A percentile compares a stretch with the other conserved stretches of the same genome.
phyloP scores from a whole-genome alignment of 2,888 invertebrate species.

The Sarcophaga rosellei region DNA sequence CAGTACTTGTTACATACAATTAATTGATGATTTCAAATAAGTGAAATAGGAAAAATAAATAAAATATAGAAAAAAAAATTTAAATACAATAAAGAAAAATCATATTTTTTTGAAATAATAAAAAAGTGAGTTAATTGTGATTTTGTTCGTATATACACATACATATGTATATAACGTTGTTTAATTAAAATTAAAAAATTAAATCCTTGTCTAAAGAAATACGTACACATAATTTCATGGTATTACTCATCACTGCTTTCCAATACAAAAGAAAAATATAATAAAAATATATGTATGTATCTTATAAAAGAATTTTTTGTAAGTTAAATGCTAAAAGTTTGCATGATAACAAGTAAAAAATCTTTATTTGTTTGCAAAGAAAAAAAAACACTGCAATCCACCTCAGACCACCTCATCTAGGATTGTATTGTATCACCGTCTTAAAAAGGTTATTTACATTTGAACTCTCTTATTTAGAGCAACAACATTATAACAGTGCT shows the following conservation, averaged over 20 bases:
- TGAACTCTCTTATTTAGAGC: slow-evolving; percentile 45
- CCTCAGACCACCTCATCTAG: too few relatives aligned
- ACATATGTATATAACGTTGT: too few relatives aligned
- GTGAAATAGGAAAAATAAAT: slow-evolving; percentile 14
- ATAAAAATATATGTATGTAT: too few relatives aligned
- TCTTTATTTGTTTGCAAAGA: slow-evolving; percentile 1
- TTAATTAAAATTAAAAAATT: too few relatives aligned
- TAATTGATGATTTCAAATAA: slow-evolving; percentile 28
- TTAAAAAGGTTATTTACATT: slow-evolving; percentile 65
- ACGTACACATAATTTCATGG: too few relatives aligned
- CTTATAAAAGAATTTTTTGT: too few relatives aligned
- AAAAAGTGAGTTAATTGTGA: background rate
- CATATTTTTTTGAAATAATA: background rate
- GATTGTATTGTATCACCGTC: background rate
- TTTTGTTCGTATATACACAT: too few relatives aligned
- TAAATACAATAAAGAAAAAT: background rate
- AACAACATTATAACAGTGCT: background rate
- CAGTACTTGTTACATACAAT: slow-evolving; percentile 48
- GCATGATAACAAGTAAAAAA: background rate
- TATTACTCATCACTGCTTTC: too few relatives aligned
- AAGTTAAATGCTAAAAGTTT: background rate
- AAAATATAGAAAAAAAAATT: background rate
- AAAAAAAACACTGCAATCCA: slow-evolving; percentile 1
- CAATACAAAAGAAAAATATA: too few relatives aligned
- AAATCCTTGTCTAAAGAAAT: too few relatives aligned